Percentiles rank a stretch among this genome's conserved stretches.
Conservation (phyloP, 2,888 invertebrate genomes). For the Agrotis puta region DNA sequence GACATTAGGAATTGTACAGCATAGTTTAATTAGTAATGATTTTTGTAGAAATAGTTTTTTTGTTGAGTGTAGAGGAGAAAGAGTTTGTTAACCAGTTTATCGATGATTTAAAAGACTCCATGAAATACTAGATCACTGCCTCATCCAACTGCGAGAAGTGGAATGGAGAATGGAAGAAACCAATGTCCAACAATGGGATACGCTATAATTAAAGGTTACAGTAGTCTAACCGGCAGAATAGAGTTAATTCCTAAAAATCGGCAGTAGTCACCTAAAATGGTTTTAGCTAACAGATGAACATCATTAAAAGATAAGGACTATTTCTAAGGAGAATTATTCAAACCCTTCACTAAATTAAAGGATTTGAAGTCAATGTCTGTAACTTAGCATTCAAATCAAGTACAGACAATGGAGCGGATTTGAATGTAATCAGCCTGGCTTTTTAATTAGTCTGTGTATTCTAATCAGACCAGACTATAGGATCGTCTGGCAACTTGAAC, state of each 20-base stretch:
- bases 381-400: constrained; percentile 13
- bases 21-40: neutral
- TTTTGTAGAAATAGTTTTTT: neutral
- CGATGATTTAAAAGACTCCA: neutral
- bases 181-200: too few species aligned
- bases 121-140: too few species aligned
- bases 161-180: too few species aligned
- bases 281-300: too few species aligned
- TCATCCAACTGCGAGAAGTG: too few species aligned
- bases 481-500: constrained; percentile 22
- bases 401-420: constrained; percentile 37
- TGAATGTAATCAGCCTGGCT: constrained; percentile 27
- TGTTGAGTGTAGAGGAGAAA: too few species aligned
- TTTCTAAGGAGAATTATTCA: neutral
- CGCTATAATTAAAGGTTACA: too few species aligned
- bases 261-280: too few species aligned
- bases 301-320: neutral
- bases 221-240: too few species aligned
- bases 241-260: too few species aligned
- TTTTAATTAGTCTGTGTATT: constrained; percentile 21
- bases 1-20: too few species aligned
- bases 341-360: neutral
- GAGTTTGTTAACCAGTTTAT: constrained; percentile 7
- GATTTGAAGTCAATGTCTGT: neutral
- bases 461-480: constrained; percentile 18